phyloP scores from a whole-genome alignment of 2,797 vertebrate genomes.

The Xerus rutilus region DNA sequence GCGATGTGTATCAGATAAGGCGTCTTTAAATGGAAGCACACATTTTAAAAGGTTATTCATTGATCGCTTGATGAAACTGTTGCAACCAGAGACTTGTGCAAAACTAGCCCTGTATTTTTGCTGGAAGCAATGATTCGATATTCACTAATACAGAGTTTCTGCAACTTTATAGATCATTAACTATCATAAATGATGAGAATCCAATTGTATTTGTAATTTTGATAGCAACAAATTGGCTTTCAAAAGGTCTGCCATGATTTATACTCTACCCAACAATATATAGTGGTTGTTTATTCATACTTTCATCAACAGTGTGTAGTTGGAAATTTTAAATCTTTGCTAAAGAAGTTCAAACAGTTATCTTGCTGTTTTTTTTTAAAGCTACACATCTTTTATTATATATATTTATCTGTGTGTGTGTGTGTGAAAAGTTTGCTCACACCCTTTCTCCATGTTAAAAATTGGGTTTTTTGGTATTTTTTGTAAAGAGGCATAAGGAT shows the following conservation, averaged over 20 bases:
- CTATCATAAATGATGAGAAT: neutral
- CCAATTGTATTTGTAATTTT: neutral
- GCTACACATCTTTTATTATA: neutral
- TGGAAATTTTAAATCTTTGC: slow-evolving; percentile 41
- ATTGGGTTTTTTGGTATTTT: neutral
- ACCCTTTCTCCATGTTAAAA: slow-evolving; percentile 6
- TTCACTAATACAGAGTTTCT: neutral
- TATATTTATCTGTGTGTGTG: neutral
- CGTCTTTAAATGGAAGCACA: neutral
- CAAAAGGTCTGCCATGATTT: neutral
- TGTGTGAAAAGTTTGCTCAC: neutral
- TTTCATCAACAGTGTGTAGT: neutral
- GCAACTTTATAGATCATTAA: neutral
- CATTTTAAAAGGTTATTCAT: neutral
- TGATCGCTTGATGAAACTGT: neutral
- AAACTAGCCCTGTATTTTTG: neutral
- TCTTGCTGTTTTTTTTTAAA: neutral
- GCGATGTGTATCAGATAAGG: neutral
- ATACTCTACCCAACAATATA: neutral
- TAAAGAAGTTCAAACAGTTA: neutral
- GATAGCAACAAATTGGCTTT: slow-evolving; percentile 2
- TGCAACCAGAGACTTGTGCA: neutral
- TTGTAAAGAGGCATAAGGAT: neutral
- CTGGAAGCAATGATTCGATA: neutral
- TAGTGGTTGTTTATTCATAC: neutral